phyloP scores from a whole-genome alignment of 2,113 vertebrate genomes.

The Ranitomeya variabilis region DNA sequence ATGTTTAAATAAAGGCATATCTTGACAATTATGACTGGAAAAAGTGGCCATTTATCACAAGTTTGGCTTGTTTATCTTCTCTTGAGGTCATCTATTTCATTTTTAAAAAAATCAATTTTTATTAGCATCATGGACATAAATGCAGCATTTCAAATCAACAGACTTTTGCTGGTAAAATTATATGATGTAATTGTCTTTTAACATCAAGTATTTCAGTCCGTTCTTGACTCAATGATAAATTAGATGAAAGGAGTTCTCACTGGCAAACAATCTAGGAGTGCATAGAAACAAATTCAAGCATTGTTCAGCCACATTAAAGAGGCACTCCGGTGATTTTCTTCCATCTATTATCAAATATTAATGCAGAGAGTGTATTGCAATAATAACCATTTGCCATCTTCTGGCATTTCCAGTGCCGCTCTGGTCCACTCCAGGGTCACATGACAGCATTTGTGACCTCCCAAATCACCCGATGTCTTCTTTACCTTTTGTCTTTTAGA shows the following conservation, averaged over 20 bases:
- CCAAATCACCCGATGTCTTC: no score
- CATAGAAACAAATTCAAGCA: neutral
- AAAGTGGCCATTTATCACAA: slow-evolving; percentile 67
- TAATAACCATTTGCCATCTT: no score
- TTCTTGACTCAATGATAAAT: neutral
- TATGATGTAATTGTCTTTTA: slow-evolving; percentile 55
- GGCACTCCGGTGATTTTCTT: no score
- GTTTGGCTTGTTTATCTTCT: slow-evolving; percentile 65
- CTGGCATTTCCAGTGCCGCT: no score
- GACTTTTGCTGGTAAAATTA: slow-evolving; percentile 27
- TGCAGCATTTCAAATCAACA: slow-evolving; percentile 58
- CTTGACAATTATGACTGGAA: slow-evolving; percentile 67
- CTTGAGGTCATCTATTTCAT: slow-evolving; percentile 68
- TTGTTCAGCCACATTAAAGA: neutral
- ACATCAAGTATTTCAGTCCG: slow-evolving; percentile 12
- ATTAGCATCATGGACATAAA: slow-evolving; percentile 62
- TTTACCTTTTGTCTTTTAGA: no score
- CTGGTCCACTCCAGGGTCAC: no score
- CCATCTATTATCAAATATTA: no score
- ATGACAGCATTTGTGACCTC: no score
- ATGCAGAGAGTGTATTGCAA: no score
- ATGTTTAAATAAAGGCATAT: slow-evolving; percentile 70
- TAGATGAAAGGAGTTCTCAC: neutral
- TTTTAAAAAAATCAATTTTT: slow-evolving; percentile 68
- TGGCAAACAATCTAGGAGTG: neutral